Evolutionary conservation across 2,888 invertebrate species (phyloP).

Genomic region (Peribatodes rhomboidaria): DNA sequence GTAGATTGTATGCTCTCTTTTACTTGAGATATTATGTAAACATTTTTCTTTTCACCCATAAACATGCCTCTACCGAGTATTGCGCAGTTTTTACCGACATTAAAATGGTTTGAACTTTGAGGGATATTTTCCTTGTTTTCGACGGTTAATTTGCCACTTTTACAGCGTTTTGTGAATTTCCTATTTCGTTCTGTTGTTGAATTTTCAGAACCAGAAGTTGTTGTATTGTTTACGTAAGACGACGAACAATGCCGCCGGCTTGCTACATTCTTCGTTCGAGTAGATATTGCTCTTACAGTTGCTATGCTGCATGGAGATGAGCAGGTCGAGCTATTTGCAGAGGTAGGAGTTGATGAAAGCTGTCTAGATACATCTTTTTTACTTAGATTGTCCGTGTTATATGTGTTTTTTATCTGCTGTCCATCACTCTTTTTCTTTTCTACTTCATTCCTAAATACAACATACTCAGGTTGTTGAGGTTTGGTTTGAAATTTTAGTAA

Average conservation of each 20-base stretch:
- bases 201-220: conserved; percentile 61
- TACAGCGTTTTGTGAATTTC: conserved; percentile 59
- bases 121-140: conserved; percentile 74
- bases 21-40: conserved; percentile 62
- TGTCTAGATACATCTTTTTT: conserved; percentile 46
- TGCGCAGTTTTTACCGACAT: conserved; percentile 45
- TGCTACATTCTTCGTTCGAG: conserved; percentile 50
- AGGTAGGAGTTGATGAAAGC: conserved; percentile 56
- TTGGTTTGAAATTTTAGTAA: conserved; percentile 59
- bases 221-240: conserved; percentile 57
- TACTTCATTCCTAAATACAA: conserved; percentile 66
- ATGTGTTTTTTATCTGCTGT: conserved; percentile 42
- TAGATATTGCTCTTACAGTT: conserved; percentile 66
- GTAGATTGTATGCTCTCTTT: conserved; percentile 56
- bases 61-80: conserved; percentile 54
- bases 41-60: conserved; percentile 56
- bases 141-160: conserved; percentile 54
- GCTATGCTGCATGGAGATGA: conserved; percentile 73
- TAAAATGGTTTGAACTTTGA: conserved; percentile 58
- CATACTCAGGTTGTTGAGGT: conserved; percentile 55
- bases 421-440: conserved; percentile 56
- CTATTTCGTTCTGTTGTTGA: conserved; percentile 56
- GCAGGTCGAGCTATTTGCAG: conserved; percentile 71
- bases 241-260: conserved; percentile 58
- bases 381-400: conserved; percentile 46